A percentile compares a stretch with the other conserved stretches of the same genome.
Evolutionary conservation across 2,113 vertebrate genomes (phyloP).

Genomic region (Oreotrochilus melanogaster): DNA sequence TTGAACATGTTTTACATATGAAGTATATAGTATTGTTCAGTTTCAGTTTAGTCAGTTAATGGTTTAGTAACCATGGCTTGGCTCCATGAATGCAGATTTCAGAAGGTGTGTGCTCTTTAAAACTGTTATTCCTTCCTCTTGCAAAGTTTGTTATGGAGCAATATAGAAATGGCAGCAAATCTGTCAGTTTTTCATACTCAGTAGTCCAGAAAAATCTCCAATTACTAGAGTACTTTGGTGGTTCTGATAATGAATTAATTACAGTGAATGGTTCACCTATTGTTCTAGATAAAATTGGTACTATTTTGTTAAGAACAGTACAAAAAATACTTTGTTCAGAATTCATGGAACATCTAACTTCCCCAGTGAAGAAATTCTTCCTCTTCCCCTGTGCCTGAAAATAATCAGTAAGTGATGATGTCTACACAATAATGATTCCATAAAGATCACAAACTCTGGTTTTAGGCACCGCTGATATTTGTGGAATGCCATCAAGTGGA

Average conservation of each 20-base stretch:
- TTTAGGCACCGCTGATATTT: background rate
- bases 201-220: background rate
- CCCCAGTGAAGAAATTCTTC: background rate
- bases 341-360: background rate
- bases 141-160: background rate
- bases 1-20: background rate
- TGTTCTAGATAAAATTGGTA: background rate
- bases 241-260: background rate
- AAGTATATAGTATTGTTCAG: background rate
- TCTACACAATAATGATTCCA: background rate
- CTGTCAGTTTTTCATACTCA: background rate
- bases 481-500: background rate
- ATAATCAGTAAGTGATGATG: background rate
- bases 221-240: background rate
- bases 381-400: background rate
- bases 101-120: background rate
- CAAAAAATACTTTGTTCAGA: background rate
- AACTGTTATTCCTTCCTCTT: background rate
- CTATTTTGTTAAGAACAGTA: background rate
- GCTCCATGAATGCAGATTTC: no score
- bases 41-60: background rate
- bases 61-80: background rate
- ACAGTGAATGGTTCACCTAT: background rate
- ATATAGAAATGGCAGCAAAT: background rate
- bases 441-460: background rate